These are phyloP conservation scores for Orthosia incerta DNA, from an alignment of 2,888 invertebrate genomes.

Conservation along the genomic window DNA sequence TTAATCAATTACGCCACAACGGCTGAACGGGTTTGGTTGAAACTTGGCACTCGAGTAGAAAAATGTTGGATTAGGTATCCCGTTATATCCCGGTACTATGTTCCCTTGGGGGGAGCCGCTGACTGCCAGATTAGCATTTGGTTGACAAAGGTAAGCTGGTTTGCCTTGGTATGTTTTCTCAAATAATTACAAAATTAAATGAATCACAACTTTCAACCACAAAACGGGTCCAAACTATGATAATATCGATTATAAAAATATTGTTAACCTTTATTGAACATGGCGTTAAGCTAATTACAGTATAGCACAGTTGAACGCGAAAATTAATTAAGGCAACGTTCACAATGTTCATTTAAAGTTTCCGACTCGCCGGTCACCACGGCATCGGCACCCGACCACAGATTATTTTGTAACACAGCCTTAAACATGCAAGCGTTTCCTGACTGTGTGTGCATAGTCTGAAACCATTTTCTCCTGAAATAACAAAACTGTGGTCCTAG, in stretches of 20 bases:
- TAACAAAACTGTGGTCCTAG: constrained; percentile 1
- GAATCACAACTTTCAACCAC: too few species aligned
- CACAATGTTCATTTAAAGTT: constrained; percentile 76
- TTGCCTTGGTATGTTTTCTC: too few species aligned
- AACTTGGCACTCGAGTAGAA: background rate
- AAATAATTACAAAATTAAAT: too few species aligned
- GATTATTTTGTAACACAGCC: constrained; percentile 67
- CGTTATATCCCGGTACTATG: too few species aligned
- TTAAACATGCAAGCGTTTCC: constrained; percentile 50
- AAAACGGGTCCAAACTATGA: background rate
- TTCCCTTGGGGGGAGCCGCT: too few species aligned
- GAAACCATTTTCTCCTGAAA: constrained; percentile 11
- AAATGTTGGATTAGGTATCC: background rate
- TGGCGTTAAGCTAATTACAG: constrained; percentile 50
- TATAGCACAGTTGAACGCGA: constrained; percentile 47
- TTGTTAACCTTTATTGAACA: constrained; percentile 7
- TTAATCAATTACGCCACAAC: background rate
- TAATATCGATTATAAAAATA: background rate
- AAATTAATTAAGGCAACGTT: constrained; percentile 71
- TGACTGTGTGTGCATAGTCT: constrained; percentile 13
- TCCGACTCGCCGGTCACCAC: constrained; percentile 66
- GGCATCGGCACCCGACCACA: constrained; percentile 50
- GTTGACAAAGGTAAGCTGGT: too few species aligned
- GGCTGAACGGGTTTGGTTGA: background rate
- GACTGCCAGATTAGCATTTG: too few species aligned